Percentiles rank a stretch among this genome's conserved stretches.
Evolutionary conservation across 64 coral and sea anemone genomes (phyloP).

Genomic region (Dendronephthya gigantea): DNA sequence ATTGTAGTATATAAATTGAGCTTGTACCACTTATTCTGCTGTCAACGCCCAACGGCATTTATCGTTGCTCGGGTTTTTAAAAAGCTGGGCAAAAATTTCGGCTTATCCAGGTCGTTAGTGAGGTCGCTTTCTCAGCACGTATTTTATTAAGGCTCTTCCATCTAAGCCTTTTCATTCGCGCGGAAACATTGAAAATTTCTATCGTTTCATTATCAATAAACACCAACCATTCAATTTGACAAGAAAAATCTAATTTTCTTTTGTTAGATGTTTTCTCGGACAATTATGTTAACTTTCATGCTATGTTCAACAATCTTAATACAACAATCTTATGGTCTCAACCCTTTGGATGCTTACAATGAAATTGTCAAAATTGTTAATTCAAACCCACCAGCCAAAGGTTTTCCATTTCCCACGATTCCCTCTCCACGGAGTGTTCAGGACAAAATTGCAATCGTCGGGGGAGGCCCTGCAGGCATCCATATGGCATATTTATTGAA

Average conservation of each 20-base stretch:
- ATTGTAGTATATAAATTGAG: too few relatives aligned
- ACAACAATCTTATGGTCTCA: not conserved
- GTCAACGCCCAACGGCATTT: too few relatives aligned
- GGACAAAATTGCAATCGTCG: conserved; percentile 22
- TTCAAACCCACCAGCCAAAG: not conserved
- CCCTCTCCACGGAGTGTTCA: not conserved
- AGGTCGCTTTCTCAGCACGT: too few relatives aligned
- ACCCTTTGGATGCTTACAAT: not conserved
- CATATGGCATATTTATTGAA: conserved; percentile 29
- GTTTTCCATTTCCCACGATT: not conserved
- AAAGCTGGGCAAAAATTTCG: too few relatives aligned
- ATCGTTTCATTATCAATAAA: too few relatives aligned
- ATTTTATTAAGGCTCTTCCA: too few relatives aligned
- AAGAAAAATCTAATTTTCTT: not conserved
- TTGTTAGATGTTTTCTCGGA: not conserved
- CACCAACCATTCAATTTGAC: too few relatives aligned
- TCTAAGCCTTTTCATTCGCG: too few relatives aligned
- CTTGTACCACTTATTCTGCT: too few relatives aligned
- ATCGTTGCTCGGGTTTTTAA: too few relatives aligned
- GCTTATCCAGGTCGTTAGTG: too few relatives aligned
- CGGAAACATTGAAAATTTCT: too few relatives aligned
- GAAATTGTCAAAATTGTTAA: not conserved
- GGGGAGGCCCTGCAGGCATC: conserved; percentile 21
- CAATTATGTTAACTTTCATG: not conserved
- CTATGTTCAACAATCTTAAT: not conserved